phyloP scores from a whole-genome alignment of 2,888 invertebrate genomes.

The Bellardia pandia region DNA sequence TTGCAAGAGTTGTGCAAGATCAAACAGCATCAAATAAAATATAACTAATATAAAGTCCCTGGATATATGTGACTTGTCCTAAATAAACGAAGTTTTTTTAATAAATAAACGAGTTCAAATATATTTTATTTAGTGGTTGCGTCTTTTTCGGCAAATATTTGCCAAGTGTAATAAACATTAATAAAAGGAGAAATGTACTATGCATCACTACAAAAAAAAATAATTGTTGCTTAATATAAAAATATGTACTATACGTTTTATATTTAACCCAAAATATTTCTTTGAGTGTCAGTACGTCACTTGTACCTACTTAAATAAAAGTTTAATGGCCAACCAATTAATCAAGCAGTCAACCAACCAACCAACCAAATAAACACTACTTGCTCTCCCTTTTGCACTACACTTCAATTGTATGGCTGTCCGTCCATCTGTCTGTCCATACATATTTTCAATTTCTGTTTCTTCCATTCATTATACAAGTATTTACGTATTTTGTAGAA shows the following conservation, averaged over 20 bases:
- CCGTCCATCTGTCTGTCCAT: slow-evolving; percentile 2
- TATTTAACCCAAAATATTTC: background rate
- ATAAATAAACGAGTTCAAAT: too few relatives aligned
- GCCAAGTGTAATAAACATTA: too few relatives aligned
- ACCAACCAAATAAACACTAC: slow-evolving; percentile 44
- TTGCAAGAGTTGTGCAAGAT: too few relatives aligned
- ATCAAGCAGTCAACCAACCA: background rate
- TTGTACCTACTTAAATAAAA: slow-evolving; percentile 17
- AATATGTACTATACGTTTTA: too few relatives aligned
- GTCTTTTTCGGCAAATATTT: too few relatives aligned
- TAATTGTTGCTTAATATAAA: too few relatives aligned
- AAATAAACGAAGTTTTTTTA: too few relatives aligned
- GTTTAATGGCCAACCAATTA: slow-evolving; percentile 58
- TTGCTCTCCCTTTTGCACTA: slow-evolving; percentile 29
- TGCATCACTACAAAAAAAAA: too few relatives aligned
- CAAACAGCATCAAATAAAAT: too few relatives aligned
- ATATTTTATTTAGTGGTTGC: too few relatives aligned
- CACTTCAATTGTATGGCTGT: background rate
- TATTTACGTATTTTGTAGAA: slow-evolving; percentile 24
- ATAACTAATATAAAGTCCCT: too few relatives aligned
- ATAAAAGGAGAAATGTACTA: background rate
- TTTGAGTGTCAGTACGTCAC: slow-evolving; percentile 16
- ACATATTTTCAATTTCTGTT: background rate
- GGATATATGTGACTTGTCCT: too few relatives aligned
- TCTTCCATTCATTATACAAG: slow-evolving; percentile 13